Conservation (phyloP, 2,113 vertebrate genomes). For the Dicerorhinus sumatrensis region DNA sequence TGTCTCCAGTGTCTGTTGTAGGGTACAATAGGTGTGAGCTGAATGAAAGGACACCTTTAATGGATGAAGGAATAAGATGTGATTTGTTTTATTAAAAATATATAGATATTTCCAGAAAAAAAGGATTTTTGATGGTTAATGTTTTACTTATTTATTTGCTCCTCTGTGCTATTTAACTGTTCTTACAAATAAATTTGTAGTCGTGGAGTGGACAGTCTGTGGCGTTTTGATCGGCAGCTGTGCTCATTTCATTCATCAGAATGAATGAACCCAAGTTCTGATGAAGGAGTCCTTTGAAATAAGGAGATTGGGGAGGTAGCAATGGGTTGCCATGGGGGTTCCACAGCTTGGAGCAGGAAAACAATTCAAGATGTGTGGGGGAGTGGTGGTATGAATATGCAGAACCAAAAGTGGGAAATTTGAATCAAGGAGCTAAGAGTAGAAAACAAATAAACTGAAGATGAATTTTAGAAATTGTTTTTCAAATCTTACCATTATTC, state of each 20-base stretch:
- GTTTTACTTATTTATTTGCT: conserved; percentile 24
- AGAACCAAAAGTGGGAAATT: background rate
- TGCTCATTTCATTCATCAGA: too few species aligned
- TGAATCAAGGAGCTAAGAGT: background rate
- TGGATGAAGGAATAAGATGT: background rate
- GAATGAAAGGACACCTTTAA: background rate
- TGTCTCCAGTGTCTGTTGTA: too few species aligned
- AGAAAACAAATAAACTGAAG: background rate
- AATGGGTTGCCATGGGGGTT: background rate
- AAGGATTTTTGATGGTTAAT: background rate
- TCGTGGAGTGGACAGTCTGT: background rate
- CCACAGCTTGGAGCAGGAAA: background rate
- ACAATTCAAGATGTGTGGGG: background rate
- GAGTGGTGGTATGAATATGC: background rate
- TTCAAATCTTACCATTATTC: background rate
- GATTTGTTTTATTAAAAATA: conserved; percentile 16
- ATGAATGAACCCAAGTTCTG: background rate
- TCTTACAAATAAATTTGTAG: background rate
- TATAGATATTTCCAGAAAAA: background rate
- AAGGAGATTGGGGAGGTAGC: background rate
- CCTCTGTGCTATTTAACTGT: background rate
- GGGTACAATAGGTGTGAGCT: background rate
- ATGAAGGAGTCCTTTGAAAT: conserved; percentile 1
- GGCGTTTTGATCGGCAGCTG: background rate
- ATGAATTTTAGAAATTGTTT: background rate